Evolutionary conservation across 2,113 vertebrate species (phyloP).

Genomic region (Ailurus styani): DNA sequence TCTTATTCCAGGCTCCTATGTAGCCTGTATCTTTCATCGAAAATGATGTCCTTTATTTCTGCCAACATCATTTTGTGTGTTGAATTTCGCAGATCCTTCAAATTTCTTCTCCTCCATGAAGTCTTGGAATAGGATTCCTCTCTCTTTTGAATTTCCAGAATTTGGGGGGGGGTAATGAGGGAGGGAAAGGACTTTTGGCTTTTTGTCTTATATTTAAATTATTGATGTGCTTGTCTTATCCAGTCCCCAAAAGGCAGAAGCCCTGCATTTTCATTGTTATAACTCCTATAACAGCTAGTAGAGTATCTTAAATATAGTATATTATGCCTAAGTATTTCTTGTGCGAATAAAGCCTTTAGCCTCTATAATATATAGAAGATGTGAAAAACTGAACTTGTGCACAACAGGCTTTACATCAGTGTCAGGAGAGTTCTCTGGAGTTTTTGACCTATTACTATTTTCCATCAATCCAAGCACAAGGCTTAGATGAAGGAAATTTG

Average conservation of each 20-base stretch:
- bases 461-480: background rate
- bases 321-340: conserved; percentile 20
- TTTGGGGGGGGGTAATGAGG: background rate
- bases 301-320: background rate
- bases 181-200: background rate
- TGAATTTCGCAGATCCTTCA: background rate
- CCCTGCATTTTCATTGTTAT: background rate
- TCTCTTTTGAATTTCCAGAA: background rate
- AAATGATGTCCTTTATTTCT: conserved; percentile 13
- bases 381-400: background rate
- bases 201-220: background rate
- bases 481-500: background rate
- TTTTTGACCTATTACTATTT: background rate
- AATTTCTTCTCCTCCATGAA: background rate
- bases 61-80: background rate
- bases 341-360: conserved; percentile 13
- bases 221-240: background rate
- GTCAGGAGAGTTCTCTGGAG: background rate
- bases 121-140: background rate
- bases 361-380: background rate
- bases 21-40: background rate
- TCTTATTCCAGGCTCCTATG: background rate
- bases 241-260: background rate
- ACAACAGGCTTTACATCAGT: conserved; percentile 2
- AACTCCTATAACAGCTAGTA: background rate